A percentile compares a stretch with the other conserved stretches of the same genome.
Evolutionary conservation across 2,888 invertebrate species (phyloP).

Genomic region (Conomelus anceps): DNA sequence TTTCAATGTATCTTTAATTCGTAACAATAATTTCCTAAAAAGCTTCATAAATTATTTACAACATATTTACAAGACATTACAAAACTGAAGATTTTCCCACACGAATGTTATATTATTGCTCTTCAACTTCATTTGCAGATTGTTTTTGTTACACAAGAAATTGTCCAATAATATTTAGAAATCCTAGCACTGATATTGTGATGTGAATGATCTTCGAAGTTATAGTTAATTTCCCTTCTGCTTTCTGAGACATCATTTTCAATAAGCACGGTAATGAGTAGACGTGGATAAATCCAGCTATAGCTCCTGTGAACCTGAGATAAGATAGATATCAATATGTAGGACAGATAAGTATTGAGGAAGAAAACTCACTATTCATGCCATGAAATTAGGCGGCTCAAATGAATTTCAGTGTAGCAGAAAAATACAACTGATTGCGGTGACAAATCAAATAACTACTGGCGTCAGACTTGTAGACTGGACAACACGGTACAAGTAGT

Average conservation of each 20-base stretch:
- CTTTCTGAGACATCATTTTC: slow-evolving; percentile 59
- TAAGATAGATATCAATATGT: slow-evolving; percentile 19
- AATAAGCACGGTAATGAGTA: slow-evolving; percentile 79
- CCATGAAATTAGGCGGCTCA: too few species aligned
- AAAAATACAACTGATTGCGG: too few species aligned
- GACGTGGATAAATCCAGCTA: slow-evolving; percentile 80
- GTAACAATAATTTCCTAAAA: neutral
- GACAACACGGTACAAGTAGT: too few species aligned
- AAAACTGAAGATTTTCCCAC: neutral
- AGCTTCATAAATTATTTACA: neutral
- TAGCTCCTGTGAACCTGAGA: slow-evolving; percentile 76
- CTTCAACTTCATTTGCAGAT: neutral
- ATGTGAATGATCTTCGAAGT: slow-evolving; percentile 53
- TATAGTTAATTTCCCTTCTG: slow-evolving; percentile 53
- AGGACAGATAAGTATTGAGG: too few species aligned
- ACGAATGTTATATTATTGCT: neutral
- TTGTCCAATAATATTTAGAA: slow-evolving; percentile 70
- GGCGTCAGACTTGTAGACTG: too few species aligned
- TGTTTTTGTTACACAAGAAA: slow-evolving; percentile 54
- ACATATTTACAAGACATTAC: neutral
- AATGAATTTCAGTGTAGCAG: too few species aligned
- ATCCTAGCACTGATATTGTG: slow-evolving; percentile 61
- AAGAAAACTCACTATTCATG: too few species aligned
- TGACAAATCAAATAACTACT: too few species aligned
- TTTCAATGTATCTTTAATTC: neutral